phyloP scores from a whole-genome alignment of 2,888 invertebrate species.

The Polyommatus icarus region DNA sequence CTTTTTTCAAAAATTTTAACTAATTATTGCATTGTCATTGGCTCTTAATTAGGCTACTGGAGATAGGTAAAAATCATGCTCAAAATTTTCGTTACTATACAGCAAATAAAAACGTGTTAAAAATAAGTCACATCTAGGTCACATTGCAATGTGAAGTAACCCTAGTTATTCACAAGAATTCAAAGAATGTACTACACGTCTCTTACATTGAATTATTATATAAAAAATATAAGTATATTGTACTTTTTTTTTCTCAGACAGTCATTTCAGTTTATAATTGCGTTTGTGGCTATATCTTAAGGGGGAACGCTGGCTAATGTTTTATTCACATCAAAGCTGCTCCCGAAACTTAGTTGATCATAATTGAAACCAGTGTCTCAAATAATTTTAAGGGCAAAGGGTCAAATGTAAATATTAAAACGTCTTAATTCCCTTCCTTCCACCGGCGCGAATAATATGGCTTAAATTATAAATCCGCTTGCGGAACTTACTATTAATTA shows the following conservation, averaged over 20 bases:
- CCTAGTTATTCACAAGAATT: too few relatives aligned
- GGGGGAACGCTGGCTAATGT: not conserved
- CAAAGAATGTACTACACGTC: too few relatives aligned
- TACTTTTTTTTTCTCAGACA: not conserved
- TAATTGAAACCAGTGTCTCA: constrained; percentile 30
- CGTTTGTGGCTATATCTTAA: not conserved
- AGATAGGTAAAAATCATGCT: too few relatives aligned
- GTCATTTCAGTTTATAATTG: not conserved
- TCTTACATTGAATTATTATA: too few relatives aligned
- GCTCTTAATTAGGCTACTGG: too few relatives aligned
- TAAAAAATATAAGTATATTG: too few relatives aligned
- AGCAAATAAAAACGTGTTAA: too few relatives aligned
- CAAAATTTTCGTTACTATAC: too few relatives aligned
- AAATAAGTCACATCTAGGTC: too few relatives aligned
- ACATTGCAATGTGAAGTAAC: too few relatives aligned
- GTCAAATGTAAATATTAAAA: constrained; percentile 31
- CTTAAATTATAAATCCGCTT: constrained; percentile 24
- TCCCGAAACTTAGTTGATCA: constrained; percentile 24
- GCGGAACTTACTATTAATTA: constrained; percentile 28
- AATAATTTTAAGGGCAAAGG: constrained; percentile 16
- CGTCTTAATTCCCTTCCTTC: constrained; percentile 21
- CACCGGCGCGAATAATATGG: constrained; percentile 22
- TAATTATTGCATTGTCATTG: too few relatives aligned
- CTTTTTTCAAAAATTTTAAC: too few relatives aligned
- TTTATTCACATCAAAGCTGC: constrained; percentile 23